These are phyloP conservation scores for Emydoidea blandingii DNA, from an alignment of 2,797 vertebrate genomes.

Conservation along the genomic window DNA sequence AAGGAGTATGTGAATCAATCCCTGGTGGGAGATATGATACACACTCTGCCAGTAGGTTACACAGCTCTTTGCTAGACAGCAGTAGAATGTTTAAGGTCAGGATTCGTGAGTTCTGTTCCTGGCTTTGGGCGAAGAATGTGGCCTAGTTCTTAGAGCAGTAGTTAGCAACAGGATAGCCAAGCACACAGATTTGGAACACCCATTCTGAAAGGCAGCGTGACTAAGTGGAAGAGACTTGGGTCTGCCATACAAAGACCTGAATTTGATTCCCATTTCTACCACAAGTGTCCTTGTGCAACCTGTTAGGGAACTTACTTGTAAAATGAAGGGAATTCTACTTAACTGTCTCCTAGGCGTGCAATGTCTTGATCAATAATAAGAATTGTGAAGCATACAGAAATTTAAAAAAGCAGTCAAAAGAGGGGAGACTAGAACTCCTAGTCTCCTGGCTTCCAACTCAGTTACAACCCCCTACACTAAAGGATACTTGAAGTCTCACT, in stretches of 20 bases:
- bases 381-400: too few relatives aligned
- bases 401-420: neutral
- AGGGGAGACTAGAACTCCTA: conserved; percentile 4
- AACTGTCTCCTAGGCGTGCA: too few relatives aligned
- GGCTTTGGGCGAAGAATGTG: neutral
- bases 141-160: conserved; percentile 22
- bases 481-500: conserved; percentile 34
- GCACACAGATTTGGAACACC: neutral
- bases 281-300: too few relatives aligned
- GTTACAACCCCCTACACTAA: neutral
- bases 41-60: neutral
- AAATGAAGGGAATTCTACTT: too few relatives aligned
- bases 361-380: too few relatives aligned
- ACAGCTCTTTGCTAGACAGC: neutral
- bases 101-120: neutral
- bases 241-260: conserved; percentile 30
- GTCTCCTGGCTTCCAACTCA: neutral
- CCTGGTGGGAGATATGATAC: neutral
- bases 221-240: conserved; percentile 7
- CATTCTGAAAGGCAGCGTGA: neutral
- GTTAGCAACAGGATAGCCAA: conserved; percentile 20
- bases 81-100: neutral
- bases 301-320: too few relatives aligned
- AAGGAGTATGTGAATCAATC: neutral
- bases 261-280: conserved; percentile 32